phyloP scores from a whole-genome alignment of 2,888 invertebrate species.

The Pediacus dermestoides region DNA sequence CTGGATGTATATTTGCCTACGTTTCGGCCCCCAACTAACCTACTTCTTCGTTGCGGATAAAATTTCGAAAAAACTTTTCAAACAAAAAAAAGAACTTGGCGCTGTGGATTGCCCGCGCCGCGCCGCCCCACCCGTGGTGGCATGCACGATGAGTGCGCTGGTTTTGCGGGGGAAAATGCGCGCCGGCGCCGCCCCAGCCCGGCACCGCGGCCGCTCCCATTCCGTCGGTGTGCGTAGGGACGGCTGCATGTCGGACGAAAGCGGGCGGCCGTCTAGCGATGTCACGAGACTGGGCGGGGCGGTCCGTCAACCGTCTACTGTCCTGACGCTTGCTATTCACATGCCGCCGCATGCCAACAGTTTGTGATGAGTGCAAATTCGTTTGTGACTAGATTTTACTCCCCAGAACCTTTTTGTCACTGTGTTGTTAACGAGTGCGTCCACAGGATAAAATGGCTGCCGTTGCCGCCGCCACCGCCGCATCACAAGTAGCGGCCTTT shows the following conservation, averaged over 20 bases:
- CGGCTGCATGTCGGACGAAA: slow-evolving; percentile 45
- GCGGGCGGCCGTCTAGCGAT: slow-evolving; percentile 8
- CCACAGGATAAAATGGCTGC: slow-evolving; percentile 2
- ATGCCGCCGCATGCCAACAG: slow-evolving; percentile 3
- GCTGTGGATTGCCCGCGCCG: too few species aligned
- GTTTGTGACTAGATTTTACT: background rate
- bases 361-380: slow-evolving; percentile 1
- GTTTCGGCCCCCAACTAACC: too few species aligned
- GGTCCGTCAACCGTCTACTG: slow-evolving; percentile 9
- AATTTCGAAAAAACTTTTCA: too few species aligned
- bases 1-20: too few species aligned
- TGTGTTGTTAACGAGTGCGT: background rate
- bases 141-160: too few species aligned
- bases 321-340: slow-evolving; percentile 7
- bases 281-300: slow-evolving; percentile 10
- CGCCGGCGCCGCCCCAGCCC: slow-evolving; percentile 42
- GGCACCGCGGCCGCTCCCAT: slow-evolving; percentile 56
- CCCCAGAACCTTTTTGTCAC: slow-evolving; percentile 2
- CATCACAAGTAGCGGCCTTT: slow-evolving; percentile 1
- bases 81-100: too few species aligned
- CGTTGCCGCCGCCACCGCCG: too few species aligned
- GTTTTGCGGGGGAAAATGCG: too few species aligned
- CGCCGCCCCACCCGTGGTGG: too few species aligned
- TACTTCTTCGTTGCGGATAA: too few species aligned
- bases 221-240: slow-evolving; percentile 55